Base-by-base conservation (phyloP, 2,797 vertebrate genomes). In the Bryconaethiops microstoma region DNA sequence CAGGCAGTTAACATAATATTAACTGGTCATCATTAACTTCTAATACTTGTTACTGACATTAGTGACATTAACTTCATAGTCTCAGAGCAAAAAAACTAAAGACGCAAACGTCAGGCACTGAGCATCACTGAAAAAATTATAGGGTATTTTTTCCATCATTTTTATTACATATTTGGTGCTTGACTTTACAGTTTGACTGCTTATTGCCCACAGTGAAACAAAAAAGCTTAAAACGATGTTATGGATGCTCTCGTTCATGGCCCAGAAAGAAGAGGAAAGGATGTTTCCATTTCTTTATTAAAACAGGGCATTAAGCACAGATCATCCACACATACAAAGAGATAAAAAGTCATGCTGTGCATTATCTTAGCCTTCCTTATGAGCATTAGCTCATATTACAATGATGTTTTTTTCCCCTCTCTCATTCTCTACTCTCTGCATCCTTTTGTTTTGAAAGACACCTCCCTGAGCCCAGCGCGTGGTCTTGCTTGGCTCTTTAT, bases 401-500 rank as follows among this genome's bases (percentile, higher is more conserved):
- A 42, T 79, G 63, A 59, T 67, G 12, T 9, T 89, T 86, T 77
- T 73, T 57, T 80, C 4, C 35, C 35, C 35, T 35, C 35, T 35
- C 35, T 48, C 85, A 87, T 74, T 83, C 29, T 85, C 82, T 82
- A 87, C 86, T 89, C 85, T 79, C 57, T 25, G 59, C 48, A 83
- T 84, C 86, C 88, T 59, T 67, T 73, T 57, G 86, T 82, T 83
- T 76, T 4, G 72, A 65, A 88, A 89, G 89, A 89, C 87, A 89
- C 86, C 83, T 82, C 87, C 83, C 78, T 21, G 52, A 57, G 52
- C 90, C 86, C 83, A 85, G 88, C 21, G 85, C 81, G 9, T 68
- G 88, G 88, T 93, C 92, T 92, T 93, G 89, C 90, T 92, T 91
- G 90, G 89, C 91, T 89, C 89, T 93, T 90, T 91, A 90, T 93